Base-by-base conservation (phyloP, 2,113 vertebrate genomes). In the Hippocampus comes region DNA sequence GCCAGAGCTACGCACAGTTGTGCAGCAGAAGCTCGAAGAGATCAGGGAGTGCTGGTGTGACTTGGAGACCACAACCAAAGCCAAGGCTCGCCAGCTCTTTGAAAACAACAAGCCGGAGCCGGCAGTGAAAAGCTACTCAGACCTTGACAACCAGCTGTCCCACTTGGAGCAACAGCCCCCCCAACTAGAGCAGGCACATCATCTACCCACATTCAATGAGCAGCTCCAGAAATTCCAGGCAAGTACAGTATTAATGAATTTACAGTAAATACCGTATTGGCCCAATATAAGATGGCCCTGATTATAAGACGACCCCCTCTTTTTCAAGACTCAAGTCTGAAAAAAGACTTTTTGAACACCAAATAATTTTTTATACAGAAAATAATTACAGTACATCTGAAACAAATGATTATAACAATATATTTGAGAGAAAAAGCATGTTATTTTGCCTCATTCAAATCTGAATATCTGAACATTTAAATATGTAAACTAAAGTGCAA, bases 141-240 rank as follows among this genome's bases (percentile, higher is more conserved):
- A 95, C 73, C 89, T 97, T 56, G 92, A 95, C 88, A 89, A 86
- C 82, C 92, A 92, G 79, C 89, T 92, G 30, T 90, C 91, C 57
- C 90, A 94, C 91, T 84, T 96, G 75, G 92, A 94, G 71, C 93
- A 91, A 74, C 91, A 96, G 76, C 93, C 91, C 18, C 90, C 92
- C 11, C 93, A 95, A 79, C 90, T 96, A 57, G 94, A 95, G 76
- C 93, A 92, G 14, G 92, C 92, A 14, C 94, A 95, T 77, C 94
- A 95, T 76, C 87, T 95, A 68, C 94, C 95, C 87, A 95, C 94
- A 1, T 95, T 96, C 88, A 96, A 95, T 82, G 94, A 96, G 71
- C 93, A 96, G 74, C 93, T 97, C 53, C 94, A 96, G 82, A 96
- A 94, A 77, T 95, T 96, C 76, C 94, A 97, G 94, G 96, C 91